Percentiles rank a stretch among this genome's conserved stretches.
phyloP scores from a whole-genome alignment of 1,140 invertebrate species.

The Chlorops oryzae region DNA sequence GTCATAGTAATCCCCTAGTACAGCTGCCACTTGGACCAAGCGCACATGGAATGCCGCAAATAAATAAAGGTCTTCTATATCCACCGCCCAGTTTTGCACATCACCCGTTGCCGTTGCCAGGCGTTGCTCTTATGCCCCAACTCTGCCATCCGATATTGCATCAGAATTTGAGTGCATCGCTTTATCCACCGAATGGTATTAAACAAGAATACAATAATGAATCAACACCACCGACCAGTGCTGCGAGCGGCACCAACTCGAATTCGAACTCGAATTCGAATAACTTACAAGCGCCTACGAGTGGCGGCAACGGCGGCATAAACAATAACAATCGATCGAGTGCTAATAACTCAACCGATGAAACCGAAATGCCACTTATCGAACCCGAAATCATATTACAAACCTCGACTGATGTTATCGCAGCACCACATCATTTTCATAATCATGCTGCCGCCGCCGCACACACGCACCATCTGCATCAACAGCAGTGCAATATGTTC shows the following conservation, averaged over 20 bases:
- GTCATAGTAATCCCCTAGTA: slow-evolving; percentile 13
- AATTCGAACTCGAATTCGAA: too few species aligned
- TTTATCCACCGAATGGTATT: slow-evolving; percentile 40
- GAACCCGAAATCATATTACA: slow-evolving; percentile 44
- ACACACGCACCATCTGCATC: slow-evolving; percentile 27
- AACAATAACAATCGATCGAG: not conserved
- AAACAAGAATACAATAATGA: slow-evolving; percentile 42
- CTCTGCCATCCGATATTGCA: slow-evolving; percentile 43
- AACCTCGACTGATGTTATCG: slow-evolving; percentile 35
- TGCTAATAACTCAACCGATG: slow-evolving; percentile 17
- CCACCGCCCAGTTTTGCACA: slow-evolving; percentile 41
- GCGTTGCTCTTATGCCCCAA: slow-evolving; percentile 42
- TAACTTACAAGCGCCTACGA: too few species aligned
- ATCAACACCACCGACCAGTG: slow-evolving; percentile 15
- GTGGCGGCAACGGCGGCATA: not conserved
- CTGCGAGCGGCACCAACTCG: too few species aligned
- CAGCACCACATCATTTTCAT: slow-evolving; percentile 36
- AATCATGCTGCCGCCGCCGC: slow-evolving; percentile 18
- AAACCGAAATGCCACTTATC: slow-evolving; percentile 38
- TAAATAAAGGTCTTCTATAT: slow-evolving; percentile 42
- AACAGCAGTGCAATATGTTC: slow-evolving; percentile 44
- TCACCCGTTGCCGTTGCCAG: slow-evolving; percentile 36
- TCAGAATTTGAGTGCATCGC: slow-evolving; percentile 37
- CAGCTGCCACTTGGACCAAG: slow-evolving; percentile 17
- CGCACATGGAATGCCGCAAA: slow-evolving; percentile 32